Base-by-base conservation (phyloP, 92 coral and sea anemone species). In the Micromussa lordhowensis region DNA sequence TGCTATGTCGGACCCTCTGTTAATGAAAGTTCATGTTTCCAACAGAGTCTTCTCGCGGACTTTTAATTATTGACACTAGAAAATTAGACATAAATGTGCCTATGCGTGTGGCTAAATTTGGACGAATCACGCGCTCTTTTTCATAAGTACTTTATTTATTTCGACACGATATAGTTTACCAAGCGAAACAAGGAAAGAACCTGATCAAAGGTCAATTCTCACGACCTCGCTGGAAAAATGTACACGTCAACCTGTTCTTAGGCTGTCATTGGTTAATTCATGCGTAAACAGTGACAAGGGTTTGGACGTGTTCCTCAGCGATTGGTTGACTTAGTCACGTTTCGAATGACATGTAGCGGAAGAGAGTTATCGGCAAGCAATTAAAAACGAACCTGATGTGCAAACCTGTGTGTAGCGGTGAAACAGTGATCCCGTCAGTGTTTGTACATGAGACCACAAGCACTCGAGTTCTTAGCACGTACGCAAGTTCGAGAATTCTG, bases 171-270 rank as follows among this genome's bases (percentile, higher is more conserved):
- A 3, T 63, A 35, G 54, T 36, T 66, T 26, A 22, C 30, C 16
- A 68, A 81, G 85, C 58, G 19, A 48, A 22, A 66, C 36, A 19
- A 38, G 66, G 29, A 68, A 13, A 40, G n/a, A 63, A 66, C 15
- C 48, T 18, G 49, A 55, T 58, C 24, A 1, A 31, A 79, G 69
- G 82, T 55, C 85, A 63, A 29, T 81, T 81, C 85, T 66, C 85
- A 81, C 85, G 85, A 49, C 51, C 74, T 36, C 9, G 36, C 78
- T 35, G 49, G 28, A 19, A 10, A 15, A 73, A 18, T 71, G 78
- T 73, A 10, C 49, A 18, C 49, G 51, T 35, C 26, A 73, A 36
- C 53, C n/a, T 26, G n/a, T 73, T 24, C 78, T 73, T 6, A 73
- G 24, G 51, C 53, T 35, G 29, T 73, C 53, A 29, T 54, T 79